Percentiles rank a stretch among this genome's conserved stretches.
phyloP scores from a whole-genome alignment of 2,113 vertebrate species.

The Spermophilus dauricus region DNA sequence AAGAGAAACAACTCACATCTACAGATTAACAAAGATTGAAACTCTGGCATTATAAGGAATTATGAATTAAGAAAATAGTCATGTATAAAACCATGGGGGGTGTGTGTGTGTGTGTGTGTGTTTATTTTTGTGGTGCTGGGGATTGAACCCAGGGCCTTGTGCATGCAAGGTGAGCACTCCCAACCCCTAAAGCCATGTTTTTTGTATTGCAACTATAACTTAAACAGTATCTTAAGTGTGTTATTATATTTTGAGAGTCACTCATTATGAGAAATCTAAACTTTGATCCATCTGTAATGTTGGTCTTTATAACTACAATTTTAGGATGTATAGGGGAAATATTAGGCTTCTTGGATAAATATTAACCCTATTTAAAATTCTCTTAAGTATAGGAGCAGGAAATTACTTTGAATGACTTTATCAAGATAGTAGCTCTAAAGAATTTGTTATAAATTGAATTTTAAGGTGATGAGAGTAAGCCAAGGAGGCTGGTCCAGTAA shows the following conservation, averaged over 20 bases:
- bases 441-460: slow-evolving; percentile 55
- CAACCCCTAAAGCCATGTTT: not conserved
- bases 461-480: slow-evolving; percentile 22
- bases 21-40: not conserved
- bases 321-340: slow-evolving; percentile 10
- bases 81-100: not conserved
- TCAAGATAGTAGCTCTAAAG: not conserved
- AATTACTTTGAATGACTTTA: slow-evolving; percentile 52
- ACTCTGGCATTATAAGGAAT: not conserved
- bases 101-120: not conserved
- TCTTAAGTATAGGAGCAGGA: not conserved
- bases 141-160: no score
- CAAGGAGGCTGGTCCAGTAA: not conserved
- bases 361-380: slow-evolving; percentile 5
- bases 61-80: slow-evolving; percentile 37
- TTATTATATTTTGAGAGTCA: slow-evolving; percentile 49
- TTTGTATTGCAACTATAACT: not conserved
- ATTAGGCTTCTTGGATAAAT: not conserved
- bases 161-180: no score
- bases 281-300: not conserved
- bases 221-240: not conserved
- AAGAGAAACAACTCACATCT: not conserved
- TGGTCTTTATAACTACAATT: slow-evolving; percentile 49
- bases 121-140: no score
- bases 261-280: slow-evolving; percentile 41